Conservation (phyloP, 2,113 vertebrate genomes). For the Nicator chloris region DNA sequence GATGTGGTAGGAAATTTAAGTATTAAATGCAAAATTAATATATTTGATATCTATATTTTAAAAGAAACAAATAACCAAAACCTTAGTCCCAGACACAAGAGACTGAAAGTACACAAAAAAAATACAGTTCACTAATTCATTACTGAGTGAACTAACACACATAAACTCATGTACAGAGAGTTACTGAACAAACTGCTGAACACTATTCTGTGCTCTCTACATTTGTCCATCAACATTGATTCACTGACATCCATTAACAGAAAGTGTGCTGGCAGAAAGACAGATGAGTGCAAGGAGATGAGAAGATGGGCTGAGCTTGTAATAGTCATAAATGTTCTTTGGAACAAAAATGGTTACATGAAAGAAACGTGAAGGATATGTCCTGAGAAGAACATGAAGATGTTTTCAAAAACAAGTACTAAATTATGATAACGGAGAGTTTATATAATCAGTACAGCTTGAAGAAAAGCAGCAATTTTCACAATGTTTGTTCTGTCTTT, state of each 20-base stretch:
- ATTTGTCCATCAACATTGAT: neutral
- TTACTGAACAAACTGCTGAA: neutral
- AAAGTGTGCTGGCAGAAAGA: neutral
- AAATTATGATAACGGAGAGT: neutral
- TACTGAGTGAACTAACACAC: neutral
- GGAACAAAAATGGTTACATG: neutral
- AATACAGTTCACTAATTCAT: neutral
- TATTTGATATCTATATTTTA: neutral
- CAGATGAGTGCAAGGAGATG: neutral
- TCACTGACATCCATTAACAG: neutral
- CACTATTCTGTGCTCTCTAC: fast-evolving
- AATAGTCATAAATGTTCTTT: neutral
- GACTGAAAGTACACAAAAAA: neutral
- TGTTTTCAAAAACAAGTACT: neutral
- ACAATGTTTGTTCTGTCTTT: neutral
- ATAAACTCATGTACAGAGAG: neutral
- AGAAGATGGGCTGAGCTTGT: neutral
- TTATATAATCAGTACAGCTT: neutral
- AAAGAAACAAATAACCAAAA: neutral
- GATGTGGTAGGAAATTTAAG: neutral
- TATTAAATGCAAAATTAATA: neutral
- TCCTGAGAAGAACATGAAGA: neutral
- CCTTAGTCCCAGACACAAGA: neutral
- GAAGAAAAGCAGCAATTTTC: neutral
- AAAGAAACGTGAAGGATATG: neutral